Base-by-base conservation (phyloP, 1,140 invertebrate genomes). In the Radopholus similis region DNA sequence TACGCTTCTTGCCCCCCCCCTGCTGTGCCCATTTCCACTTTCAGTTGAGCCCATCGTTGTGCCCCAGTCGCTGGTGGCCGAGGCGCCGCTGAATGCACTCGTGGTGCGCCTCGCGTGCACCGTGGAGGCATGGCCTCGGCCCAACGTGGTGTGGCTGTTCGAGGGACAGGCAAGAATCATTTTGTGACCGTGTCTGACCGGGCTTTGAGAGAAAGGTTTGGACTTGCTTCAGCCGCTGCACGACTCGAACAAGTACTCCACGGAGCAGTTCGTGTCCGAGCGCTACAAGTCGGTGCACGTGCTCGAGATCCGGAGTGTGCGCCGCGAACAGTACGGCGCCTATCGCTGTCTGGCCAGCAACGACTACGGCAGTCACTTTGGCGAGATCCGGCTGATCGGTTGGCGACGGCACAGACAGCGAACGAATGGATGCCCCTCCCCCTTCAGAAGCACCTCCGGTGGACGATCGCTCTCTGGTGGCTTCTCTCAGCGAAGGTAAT, bases 1-100 rank as follows among this genome's bases (percentile, higher is more conserved):
- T 94, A 83, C 90, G 90, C 54, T 59, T 47, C 18, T 53, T 54
- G 28, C 26, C 59, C n/a, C 34, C 8, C 18, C 4, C 18, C 13
- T 30, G 37, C 1, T 6, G 55, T 23, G 32, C 21, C 9, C 6
- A 34, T 15, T 21, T 47, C 21, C 30, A 28, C 3, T 26, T 72
- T 62, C 49, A 77, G 75, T 77, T 51, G 55, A 71, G 34, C 75
- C 75, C 6, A 30, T 70, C 8, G 75, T 77, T 13, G 42, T 73
- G 21, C 68, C 75, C 5, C 70, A 77, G 55, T 44, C 59, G 30
- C 26, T 53, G 37, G 28, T 59, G 11, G 69, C 74, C 11, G 55
- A 66, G 40, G 72, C 75, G 30, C 49, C 53, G n/a, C 40, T 67
- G 30, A 70, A 75, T 21, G 49, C 56, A 8, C 38, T 75, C 18